Percentiles rank a stretch among this genome's conserved stretches.
Evolutionary conservation across 2,113 vertebrate species (phyloP).

Genomic region (Sula dactylatra): DNA sequence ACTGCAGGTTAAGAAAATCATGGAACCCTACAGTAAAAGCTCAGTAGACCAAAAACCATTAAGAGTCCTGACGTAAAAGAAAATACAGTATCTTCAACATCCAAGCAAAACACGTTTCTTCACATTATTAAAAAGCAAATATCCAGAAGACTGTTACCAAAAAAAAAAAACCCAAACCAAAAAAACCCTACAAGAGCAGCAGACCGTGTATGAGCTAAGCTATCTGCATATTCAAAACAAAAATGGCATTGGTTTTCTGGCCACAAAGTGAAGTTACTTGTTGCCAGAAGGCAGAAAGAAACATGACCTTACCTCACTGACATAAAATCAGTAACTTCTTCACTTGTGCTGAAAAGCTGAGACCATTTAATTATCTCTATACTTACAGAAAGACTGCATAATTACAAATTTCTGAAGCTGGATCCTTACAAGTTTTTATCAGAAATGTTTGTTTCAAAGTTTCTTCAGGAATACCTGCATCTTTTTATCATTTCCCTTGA

Average conservation of each 20-base stretch:
- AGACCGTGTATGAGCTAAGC: neutral
- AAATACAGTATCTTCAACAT: neutral
- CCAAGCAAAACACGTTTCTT: neutral
- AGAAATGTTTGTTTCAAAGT: neutral
- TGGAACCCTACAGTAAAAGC: neutral
- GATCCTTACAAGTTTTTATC: neutral
- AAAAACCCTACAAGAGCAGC: neutral
- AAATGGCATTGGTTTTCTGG: neutral
- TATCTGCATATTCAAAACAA: neutral
- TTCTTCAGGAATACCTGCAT: neutral
- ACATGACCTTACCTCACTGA: neutral
- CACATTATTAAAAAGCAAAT: neutral
- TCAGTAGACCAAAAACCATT: neutral
- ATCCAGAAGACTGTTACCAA: neutral
- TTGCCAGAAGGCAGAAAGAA: neutral
- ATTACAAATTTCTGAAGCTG: neutral
- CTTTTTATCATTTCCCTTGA: neutral
- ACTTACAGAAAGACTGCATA: neutral
- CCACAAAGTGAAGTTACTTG: neutral
- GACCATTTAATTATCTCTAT: neutral
- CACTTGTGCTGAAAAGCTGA: neutral
- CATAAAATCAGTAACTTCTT: neutral
- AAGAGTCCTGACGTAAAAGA: neutral
- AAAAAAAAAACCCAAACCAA: neutral
- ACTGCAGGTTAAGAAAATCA: neutral